phyloP scores from a whole-genome alignment of 2,113 vertebrate genomes.

The Thunnus thynnus region DNA sequence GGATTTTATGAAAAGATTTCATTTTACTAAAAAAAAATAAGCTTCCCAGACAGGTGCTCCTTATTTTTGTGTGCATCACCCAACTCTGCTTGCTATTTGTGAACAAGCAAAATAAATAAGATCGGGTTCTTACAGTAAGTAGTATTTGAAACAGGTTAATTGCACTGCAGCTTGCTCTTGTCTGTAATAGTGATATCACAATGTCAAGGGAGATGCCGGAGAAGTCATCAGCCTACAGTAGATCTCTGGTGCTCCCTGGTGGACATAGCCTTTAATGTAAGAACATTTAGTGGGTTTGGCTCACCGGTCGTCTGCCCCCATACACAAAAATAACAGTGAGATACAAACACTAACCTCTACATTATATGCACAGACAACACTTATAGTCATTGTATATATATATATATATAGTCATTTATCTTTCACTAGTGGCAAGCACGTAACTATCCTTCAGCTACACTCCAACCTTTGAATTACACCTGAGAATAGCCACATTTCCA shows the following conservation, averaged over 20 bases:
- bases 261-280: slow-evolving; percentile 31
- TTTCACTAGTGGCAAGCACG: too few species aligned
- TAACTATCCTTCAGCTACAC: too few species aligned
- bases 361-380: neutral
- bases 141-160: slow-evolving; percentile 76
- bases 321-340: too few species aligned
- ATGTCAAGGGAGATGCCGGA: neutral
- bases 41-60: neutral
- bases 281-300: neutral
- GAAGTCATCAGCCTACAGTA: neutral
- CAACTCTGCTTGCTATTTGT: neutral
- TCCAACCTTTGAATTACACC: too few species aligned
- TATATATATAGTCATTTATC: neutral
- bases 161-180: slow-evolving; percentile 65
- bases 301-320: neutral
- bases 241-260: slow-evolving; percentile 77
- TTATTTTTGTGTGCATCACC: neutral
- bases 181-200: slow-evolving; percentile 56
- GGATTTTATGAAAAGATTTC: neutral
- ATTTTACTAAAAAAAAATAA: neutral
- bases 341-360: neutral
- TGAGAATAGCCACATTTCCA: too few species aligned
- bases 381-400: neutral
- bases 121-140: slow-evolving; percentile 62
- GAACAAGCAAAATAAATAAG: neutral